phyloP scores from a whole-genome alignment of 2,797 vertebrate species.

The Enteromius argenteus region DNA sequence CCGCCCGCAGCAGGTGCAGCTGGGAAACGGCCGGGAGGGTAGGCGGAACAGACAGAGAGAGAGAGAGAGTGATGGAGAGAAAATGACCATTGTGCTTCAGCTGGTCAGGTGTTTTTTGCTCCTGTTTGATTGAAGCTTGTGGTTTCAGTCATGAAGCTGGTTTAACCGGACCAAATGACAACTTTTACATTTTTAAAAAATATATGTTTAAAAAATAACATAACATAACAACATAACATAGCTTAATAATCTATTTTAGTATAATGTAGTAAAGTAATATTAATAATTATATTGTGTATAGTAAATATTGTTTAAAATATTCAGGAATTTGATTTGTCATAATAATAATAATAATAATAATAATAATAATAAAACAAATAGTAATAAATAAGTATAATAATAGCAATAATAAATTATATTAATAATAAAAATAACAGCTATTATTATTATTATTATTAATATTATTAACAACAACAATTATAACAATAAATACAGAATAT shows the following conservation, averaged over 20 bases:
- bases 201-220: not conserved
- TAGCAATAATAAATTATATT: not conserved
- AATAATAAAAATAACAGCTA: no score
- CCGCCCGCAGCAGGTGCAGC: conserved; percentile 87
- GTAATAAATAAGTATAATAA: no score
- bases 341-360: not conserved
- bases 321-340: not conserved
- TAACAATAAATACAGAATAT: no score
- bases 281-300: not conserved
- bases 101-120: conserved; percentile 45
- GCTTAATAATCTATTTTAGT: not conserved
- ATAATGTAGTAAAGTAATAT: not conserved
- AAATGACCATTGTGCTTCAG: conserved; percentile 87
- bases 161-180: conserved; percentile 58
- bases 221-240: not conserved
- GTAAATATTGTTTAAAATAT: not conserved
- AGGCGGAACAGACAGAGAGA: conserved; percentile 74
- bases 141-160: conserved; percentile 83
- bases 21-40: conserved; percentile 80
- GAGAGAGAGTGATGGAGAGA: conserved; percentile 74
- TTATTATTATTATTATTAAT: no score
- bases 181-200: no score
- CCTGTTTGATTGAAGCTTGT: conserved; percentile 85
- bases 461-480: not conserved
- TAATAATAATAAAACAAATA: not conserved